These are phyloP conservation scores for Meta bourneti DNA, from an alignment of 2,888 invertebrate species.

Conservation along the genomic window DNA sequence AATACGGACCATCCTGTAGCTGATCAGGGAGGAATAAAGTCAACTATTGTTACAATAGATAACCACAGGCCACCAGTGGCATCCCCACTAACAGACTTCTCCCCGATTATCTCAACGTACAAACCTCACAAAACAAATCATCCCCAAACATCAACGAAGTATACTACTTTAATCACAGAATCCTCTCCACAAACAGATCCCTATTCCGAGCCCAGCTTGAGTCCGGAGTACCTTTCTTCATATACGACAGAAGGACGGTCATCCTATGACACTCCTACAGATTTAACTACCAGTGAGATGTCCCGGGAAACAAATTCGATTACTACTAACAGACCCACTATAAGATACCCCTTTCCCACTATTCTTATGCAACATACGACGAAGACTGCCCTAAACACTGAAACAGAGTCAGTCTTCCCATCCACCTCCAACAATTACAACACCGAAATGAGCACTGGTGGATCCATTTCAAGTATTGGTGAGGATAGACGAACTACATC, in stretches of 20 bases:
- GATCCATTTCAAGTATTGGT: background rate
- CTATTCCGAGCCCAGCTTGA: background rate
- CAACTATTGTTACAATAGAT: conserved; percentile 58
- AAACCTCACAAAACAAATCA: background rate
- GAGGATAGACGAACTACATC: background rate
- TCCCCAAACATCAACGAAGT: background rate
- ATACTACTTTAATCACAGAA: background rate
- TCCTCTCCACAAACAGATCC: background rate
- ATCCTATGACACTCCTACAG: too few species aligned
- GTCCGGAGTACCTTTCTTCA: background rate
- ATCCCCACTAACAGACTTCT: background rate
- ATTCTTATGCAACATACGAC: conserved; percentile 61
- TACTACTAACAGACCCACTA: background rate
- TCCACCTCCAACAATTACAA: background rate
- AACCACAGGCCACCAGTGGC: conserved; percentile 55
- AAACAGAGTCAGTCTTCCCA: conserved; percentile 2
- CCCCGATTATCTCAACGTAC: background rate
- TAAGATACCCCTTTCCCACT: conserved; percentile 63
- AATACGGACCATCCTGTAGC: background rate
- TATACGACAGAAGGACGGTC: background rate
- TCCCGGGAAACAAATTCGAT: background rate
- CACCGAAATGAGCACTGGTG: background rate
- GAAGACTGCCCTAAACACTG: background rate
- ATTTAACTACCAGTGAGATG: background rate
- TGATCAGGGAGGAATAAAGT: background rate